These are phyloP conservation scores for Pelmatolapia mariae DNA, from an alignment of 2,113 vertebrate genomes.

Conservation along the genomic window DNA sequence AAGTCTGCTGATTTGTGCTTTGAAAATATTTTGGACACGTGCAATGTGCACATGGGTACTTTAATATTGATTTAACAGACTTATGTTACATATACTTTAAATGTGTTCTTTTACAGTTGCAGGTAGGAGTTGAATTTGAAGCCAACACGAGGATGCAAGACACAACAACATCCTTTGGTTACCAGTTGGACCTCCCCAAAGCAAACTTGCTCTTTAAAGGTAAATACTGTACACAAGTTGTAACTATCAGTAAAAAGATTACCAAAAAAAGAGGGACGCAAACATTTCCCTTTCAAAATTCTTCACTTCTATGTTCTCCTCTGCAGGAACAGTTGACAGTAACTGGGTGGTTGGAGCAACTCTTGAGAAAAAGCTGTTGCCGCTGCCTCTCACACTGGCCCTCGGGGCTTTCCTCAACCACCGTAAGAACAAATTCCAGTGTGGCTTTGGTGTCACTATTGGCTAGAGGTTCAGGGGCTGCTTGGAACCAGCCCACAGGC, in stretches of 20 bases:
- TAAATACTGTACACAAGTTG: slow-evolving; percentile 15
- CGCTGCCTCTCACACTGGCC: slow-evolving; percentile 82
- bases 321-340: slow-evolving; percentile 81
- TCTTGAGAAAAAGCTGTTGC: slow-evolving; percentile 87
- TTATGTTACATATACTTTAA: neutral
- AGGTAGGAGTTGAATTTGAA: slow-evolving; percentile 89
- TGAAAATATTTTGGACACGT: neutral
- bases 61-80: neutral
- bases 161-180: slow-evolving; percentile 82
- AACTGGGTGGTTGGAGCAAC: slow-evolving; percentile 88
- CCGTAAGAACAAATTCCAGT: slow-evolving; percentile 90
- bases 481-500: slow-evolving; percentile 23
- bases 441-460: slow-evolving; percentile 86
- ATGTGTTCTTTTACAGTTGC: slow-evolving; percentile 68
- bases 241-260: neutral
- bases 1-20: neutral
- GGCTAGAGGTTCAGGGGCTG: slow-evolving; percentile 67
- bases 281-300: neutral
- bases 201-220: slow-evolving; percentile 91
- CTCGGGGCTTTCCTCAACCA: slow-evolving; percentile 90
- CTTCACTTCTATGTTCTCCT: neutral
- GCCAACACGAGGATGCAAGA: slow-evolving; percentile 86
- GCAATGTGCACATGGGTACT: neutral
- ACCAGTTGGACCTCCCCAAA: slow-evolving; percentile 87
- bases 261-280: neutral